Conservation (phyloP, 2,888 invertebrate species). For the Halictus ligatus region DNA sequence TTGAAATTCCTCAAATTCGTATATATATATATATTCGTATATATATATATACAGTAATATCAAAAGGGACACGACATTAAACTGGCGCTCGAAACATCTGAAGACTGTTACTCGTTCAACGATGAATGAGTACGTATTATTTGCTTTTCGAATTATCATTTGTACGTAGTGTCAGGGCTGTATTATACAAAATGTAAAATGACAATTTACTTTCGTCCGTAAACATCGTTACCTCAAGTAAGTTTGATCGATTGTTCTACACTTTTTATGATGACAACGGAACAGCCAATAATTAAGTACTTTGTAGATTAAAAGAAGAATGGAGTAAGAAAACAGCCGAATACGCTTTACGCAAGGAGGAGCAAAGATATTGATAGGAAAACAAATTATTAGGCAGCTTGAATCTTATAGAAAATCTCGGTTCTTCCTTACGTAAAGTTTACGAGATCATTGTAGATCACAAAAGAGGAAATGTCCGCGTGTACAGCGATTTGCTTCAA, state of each 20-base stretch:
- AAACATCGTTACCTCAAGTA: conserved; percentile 40
- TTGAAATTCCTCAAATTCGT: conserved; percentile 29
- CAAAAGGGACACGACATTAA: conserved; percentile 7
- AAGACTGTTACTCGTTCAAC: conserved; percentile 47
- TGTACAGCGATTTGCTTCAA: conserved; percentile 48
- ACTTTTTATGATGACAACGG: conserved; percentile 38
- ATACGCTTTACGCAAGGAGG: conserved; percentile 47
- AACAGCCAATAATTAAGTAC: conserved; percentile 47
- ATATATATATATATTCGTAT: no score
- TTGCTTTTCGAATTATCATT: conserved; percentile 28
- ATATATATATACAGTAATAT: conserved; percentile 13
- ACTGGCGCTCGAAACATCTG: conserved; percentile 34
- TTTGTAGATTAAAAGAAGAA: conserved; percentile 38
- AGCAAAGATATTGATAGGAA: conserved; percentile 32
- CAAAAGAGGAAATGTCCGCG: conserved; percentile 8
- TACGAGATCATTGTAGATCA: conserved; percentile 6
- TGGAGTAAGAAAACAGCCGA: conserved; percentile 10
- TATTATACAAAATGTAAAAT: conserved; percentile 17
- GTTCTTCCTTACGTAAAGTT: conserved; percentile 53
- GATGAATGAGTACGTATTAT: conserved; percentile 30
- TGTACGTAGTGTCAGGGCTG: conserved; percentile 19
- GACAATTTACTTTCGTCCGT: conserved; percentile 41
- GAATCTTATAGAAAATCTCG: conserved; percentile 8
- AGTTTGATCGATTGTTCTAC: conserved; percentile 50
- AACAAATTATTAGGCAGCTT: conserved; percentile 35